A percentile compares a stretch with the other conserved stretches of the same genome.
Evolutionary conservation across 2,113 vertebrate species (phyloP).

Genomic region (Pristiophorus japonicus): DNA sequence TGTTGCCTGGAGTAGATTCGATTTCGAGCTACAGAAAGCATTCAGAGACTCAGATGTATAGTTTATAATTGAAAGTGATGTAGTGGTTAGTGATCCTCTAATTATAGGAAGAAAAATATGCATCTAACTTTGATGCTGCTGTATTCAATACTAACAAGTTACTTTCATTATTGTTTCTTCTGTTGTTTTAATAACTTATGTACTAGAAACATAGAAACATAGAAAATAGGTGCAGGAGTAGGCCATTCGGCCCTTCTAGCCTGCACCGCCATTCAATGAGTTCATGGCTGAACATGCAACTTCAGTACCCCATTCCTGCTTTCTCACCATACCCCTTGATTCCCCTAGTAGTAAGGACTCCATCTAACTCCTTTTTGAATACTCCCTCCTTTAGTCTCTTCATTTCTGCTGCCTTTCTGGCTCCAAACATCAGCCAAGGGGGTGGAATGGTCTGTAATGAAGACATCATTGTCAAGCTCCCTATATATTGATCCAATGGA

Average conservation of each 20-base stretch:
- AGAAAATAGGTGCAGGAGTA: too few relatives aligned
- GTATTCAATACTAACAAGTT: not conserved
- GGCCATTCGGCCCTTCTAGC: too few relatives aligned
- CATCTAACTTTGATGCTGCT: not conserved
- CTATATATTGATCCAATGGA: not conserved
- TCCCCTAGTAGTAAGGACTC: too few relatives aligned
- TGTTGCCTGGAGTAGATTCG: constrained; percentile 4
- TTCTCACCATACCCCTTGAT: too few relatives aligned
- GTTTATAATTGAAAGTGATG: constrained; percentile 34
- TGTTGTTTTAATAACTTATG: constrained; percentile 18
- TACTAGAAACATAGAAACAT: too few relatives aligned
- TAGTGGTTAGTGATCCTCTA: constrained; percentile 2
- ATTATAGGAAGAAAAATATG: not conserved
- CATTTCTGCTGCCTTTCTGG: constrained; percentile 7
- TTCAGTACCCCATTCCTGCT: too few relatives aligned
- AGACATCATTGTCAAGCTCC: not conserved
- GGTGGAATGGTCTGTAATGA: not conserved
- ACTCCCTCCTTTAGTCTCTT: not conserved
- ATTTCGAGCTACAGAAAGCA: constrained; percentile 4
- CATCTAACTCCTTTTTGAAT: too few relatives aligned
- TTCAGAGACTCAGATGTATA: not conserved
- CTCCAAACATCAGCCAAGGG: not conserved
- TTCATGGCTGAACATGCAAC: too few relatives aligned
- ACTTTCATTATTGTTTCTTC: not conserved
- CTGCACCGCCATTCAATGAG: too few relatives aligned